Evolutionary conservation across 2,797 vertebrate species (phyloP), one percentile per base, ranked within the genome.

Genomic region (Sebastes taczanowskii): DNA sequence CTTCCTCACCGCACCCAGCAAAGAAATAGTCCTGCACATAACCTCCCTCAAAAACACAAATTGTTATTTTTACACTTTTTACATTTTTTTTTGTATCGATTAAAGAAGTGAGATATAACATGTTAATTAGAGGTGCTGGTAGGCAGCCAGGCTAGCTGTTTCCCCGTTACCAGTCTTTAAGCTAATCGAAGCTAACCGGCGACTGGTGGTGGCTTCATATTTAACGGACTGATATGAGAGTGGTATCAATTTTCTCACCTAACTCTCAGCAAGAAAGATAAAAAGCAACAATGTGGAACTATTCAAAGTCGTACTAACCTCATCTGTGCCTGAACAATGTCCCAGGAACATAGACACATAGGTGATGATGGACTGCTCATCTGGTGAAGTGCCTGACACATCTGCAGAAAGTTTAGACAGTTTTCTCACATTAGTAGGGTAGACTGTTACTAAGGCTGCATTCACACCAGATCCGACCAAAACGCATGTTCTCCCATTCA

Each of bases 291-390:
- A 14, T 49, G 14, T 2, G 1, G 0, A 59, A 55, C 8, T 13
- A 7, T 67, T 27, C 6, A 69, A 8, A 27, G 61, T 2, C 35
- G 1, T n/a, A 78, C 96, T 65, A 82, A 98, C 98, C 72, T 95
- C 93, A 80, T 96, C 95, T 71, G 90, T 72, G 70, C 92, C 93
- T 0, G 96, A 96, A 75, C 94, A 96, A 71, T 93, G 95, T 35
- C 96, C 92, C 80, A 97, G 95, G 89, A 99, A 98, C 86, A 97
- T 96, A 0, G 97, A 97, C 87, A 98, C 95, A 0, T 99, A 98
- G 0, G 97, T 98, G 87, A 98, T 96, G 70, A 99, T 94, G n/a
- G 97, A 98, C 82, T 96, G 96, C 74, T 98, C 97, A 18, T 98
- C 98, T 0, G 97, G 97, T 2, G 95, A 94, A 58, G 93, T 84